A percentile compares a stretch with the other conserved stretches of the same genome.
Evolutionary conservation across 30 jellyfish, hydroid and myxozoan species (phyloP).

Genomic region (Turritopsis rubra): DNA sequence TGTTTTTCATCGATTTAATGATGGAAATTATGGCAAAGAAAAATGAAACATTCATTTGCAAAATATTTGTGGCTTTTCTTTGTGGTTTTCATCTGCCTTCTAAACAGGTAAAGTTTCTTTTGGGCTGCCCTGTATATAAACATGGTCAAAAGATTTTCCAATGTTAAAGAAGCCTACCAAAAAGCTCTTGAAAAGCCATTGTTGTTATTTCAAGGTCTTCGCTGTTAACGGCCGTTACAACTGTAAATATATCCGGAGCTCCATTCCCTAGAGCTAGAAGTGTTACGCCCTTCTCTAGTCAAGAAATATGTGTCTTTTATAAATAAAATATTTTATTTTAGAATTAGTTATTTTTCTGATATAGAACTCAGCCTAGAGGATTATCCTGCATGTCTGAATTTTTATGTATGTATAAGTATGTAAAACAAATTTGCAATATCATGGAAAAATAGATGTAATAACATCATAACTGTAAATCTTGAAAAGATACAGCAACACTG

Average conservation of each 20-base stretch:
- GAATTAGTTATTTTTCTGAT: too few relatives aligned
- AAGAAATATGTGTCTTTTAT: slow-evolving; percentile 18
- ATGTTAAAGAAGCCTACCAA: slow-evolving; percentile 41
- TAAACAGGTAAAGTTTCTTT: too few relatives aligned
- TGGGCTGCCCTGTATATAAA: not conserved
- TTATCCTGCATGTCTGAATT: not conserved
- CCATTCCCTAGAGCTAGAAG: slow-evolving; percentile 91
- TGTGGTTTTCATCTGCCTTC: too few relatives aligned
- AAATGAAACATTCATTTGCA: too few relatives aligned
- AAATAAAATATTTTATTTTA: not conserved
- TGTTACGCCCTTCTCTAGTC: slow-evolving; percentile 64
- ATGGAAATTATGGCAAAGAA: too few relatives aligned
- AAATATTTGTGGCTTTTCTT: too few relatives aligned
- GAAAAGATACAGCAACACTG: slow-evolving; percentile 93
- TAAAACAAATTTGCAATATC: not conserved
- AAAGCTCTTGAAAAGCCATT: slow-evolving; percentile 87
- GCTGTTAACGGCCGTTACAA: slow-evolving; percentile 67
- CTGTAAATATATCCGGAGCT: slow-evolving; percentile 96
- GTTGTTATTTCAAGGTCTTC: slow-evolving; percentile 58
- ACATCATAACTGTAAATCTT: not conserved
- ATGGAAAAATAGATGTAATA: not conserved
- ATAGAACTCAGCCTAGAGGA: slow-evolving; percentile 1
- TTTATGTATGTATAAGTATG: not conserved
- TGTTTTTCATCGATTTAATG: too few relatives aligned
- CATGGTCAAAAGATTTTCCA: not conserved